A percentile compares a stretch with the other conserved stretches of the same genome.
Evolutionary conservation across 2,113 vertebrate genomes (phyloP).

Genomic region (Cheilinus undulatus): DNA sequence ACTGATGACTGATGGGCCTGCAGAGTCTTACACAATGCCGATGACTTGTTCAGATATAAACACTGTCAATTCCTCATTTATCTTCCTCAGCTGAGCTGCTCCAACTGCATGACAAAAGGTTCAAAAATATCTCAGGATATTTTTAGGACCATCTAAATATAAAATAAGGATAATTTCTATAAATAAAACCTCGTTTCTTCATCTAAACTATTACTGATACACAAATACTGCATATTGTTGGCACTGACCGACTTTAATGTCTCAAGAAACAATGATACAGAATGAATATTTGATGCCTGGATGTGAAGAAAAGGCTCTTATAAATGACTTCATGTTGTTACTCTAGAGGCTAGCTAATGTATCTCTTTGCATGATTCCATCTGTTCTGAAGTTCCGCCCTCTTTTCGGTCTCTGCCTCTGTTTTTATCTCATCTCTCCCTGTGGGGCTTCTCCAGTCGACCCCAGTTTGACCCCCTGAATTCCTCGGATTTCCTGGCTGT

Average conservation of each 20-base stretch:
- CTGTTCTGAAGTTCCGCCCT: background rate
- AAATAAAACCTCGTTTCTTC: constrained; percentile 46
- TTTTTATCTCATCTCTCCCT: constrained; percentile 47
- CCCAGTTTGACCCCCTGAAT: constrained; percentile 66
- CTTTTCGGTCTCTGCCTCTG: constrained; percentile 41
- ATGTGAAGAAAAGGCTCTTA: background rate
- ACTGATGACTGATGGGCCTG: background rate
- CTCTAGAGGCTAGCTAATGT: background rate
- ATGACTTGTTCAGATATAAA: background rate
- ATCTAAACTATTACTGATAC: constrained; percentile 6
- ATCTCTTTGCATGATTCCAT: background rate
- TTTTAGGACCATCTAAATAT: constrained; percentile 55
- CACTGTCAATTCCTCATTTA: background rate
- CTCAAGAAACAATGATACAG: too few species aligned
- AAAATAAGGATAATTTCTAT: constrained; percentile 48
- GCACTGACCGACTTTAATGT: constrained; percentile 12
- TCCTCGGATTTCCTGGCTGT: constrained; percentile 70
- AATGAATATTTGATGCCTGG: too few species aligned
- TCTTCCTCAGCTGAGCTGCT: constrained; percentile 7
- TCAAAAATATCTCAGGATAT: constrained; percentile 51
- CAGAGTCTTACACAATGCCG: background rate
- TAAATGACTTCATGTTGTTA: background rate
- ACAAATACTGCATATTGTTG: background rate
- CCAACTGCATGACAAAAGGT: constrained; percentile 11
- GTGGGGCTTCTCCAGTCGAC: constrained; percentile 54